Evolutionary conservation across 1,140 invertebrate species (phyloP).

Genomic region (Formica exsecta): DNA sequence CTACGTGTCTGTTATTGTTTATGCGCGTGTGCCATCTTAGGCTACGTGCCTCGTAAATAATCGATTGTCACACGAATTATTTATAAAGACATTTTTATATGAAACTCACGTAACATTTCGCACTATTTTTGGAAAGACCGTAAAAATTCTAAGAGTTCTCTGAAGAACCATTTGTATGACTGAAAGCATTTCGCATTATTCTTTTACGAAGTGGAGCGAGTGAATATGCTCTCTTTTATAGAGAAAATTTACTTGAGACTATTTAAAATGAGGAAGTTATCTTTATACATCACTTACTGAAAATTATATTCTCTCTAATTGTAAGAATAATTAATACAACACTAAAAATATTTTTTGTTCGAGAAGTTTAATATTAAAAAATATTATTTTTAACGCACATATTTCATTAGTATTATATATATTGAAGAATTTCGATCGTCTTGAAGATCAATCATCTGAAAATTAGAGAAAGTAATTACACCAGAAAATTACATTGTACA

Average conservation of each 20-base stretch:
- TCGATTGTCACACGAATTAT: not conserved
- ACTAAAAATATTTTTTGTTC: not conserved
- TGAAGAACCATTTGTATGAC: not conserved
- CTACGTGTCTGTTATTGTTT: not conserved
- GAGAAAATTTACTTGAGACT: constrained; percentile 4
- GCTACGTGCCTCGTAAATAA: not conserved
- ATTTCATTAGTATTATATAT: not conserved
- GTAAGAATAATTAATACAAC: not conserved
- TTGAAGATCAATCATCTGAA: not conserved
- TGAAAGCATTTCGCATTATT: constrained; percentile 4
- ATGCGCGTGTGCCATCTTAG: not conserved
- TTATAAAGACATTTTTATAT: not conserved
- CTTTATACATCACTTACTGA: not conserved
- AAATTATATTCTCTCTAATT: not conserved
- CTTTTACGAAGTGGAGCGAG: not conserved
- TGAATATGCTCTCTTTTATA: not conserved
- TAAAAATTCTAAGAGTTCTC: constrained; percentile 6
- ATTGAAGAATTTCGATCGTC: not conserved
- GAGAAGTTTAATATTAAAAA: constrained; percentile 18
- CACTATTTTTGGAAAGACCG: not conserved
- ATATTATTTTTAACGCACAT: not conserved
- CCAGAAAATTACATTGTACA: not conserved
- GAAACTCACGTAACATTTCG: not conserved
- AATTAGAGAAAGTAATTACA: not conserved
- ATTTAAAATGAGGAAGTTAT: not conserved